phyloP scores from a whole-genome alignment of 2,888 invertebrate genomes.

The Helobdella robusta region DNA sequence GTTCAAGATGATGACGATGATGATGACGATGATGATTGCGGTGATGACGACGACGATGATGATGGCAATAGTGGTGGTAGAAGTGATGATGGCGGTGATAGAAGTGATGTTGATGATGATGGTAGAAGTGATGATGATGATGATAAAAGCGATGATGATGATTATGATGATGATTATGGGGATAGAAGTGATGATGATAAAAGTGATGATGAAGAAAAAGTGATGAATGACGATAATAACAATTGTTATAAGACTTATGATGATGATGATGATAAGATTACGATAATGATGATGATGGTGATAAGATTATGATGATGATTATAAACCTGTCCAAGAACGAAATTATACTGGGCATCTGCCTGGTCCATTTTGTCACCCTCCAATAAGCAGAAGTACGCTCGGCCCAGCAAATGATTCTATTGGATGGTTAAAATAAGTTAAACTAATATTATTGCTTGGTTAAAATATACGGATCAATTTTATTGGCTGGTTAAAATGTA shows the following conservation, averaged over 20 bases:
- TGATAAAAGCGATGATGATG: too few relatives aligned
- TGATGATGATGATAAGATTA: background rate
- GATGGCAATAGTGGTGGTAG: too few relatives aligned
- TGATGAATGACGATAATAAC: background rate
- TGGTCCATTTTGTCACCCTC: constrained; percentile 99
- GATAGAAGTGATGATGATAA: background rate
- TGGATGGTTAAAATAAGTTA: background rate
- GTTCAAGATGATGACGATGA: constrained; percentile 12
- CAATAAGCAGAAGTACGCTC: constrained; percentile 92
- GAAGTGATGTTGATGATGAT: too few relatives aligned
- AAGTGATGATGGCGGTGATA: too few relatives aligned
- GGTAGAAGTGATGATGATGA: too few relatives aligned
- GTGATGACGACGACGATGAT: too few relatives aligned
- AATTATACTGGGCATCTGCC: constrained; percentile 98
- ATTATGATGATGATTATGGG: too few relatives aligned
- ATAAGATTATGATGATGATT: background rate
- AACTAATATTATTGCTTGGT: too few relatives aligned
- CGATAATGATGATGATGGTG: background rate
- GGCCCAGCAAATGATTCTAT: constrained; percentile 86
- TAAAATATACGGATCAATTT: too few relatives aligned
- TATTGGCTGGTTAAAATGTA: too few relatives aligned
- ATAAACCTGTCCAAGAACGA: constrained; percentile 66
- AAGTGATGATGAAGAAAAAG: background rate
- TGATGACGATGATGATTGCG: background rate
- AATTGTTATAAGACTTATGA: background rate